Conservation (phyloP, 92 coral and sea anemone species). For the Epizoanthus scotinus region DNA sequence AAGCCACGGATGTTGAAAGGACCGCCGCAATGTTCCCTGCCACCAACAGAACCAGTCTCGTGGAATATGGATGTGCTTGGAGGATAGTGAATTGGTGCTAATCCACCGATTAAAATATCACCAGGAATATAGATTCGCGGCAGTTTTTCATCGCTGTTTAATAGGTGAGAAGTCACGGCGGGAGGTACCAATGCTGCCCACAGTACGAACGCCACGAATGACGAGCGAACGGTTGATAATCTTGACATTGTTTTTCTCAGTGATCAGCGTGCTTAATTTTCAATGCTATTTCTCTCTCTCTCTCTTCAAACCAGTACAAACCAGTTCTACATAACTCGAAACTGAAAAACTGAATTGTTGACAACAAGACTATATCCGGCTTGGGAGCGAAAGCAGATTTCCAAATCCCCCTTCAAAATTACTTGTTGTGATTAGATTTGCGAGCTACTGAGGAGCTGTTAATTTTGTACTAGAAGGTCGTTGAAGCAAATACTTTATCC, state of each 20-base stretch:
- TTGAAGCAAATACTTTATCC: neutral
- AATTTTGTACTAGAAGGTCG: too few relatives aligned
- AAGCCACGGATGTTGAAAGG: slow-evolving; percentile 71
- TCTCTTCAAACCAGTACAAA: too few relatives aligned
- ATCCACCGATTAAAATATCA: slow-evolving; percentile 61
- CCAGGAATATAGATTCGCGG: slow-evolving; percentile 48
- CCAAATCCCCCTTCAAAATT: too few relatives aligned
- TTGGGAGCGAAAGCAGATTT: too few relatives aligned
- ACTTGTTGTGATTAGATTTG: too few relatives aligned
- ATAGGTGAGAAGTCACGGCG: neutral
- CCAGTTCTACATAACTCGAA: too few relatives aligned
- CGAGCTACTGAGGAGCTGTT: too few relatives aligned
- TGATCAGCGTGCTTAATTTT: neutral
- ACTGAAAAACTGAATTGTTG: neutral
- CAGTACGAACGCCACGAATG: neutral
- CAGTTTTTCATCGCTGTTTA: neutral
- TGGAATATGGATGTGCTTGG: slow-evolving; percentile 19
- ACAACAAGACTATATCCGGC: neutral
- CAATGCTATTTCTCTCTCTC: too few relatives aligned
- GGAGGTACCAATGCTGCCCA: neutral
- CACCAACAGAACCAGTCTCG: slow-evolving; percentile 9
- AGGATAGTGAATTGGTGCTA: slow-evolving; percentile 71
- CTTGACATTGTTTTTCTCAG: neutral
- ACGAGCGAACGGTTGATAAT: neutral
- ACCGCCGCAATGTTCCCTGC: slow-evolving; percentile 50